Base-by-base conservation (phyloP, 2,888 invertebrate genomes). In the Trissolcus brochymenae region DNA sequence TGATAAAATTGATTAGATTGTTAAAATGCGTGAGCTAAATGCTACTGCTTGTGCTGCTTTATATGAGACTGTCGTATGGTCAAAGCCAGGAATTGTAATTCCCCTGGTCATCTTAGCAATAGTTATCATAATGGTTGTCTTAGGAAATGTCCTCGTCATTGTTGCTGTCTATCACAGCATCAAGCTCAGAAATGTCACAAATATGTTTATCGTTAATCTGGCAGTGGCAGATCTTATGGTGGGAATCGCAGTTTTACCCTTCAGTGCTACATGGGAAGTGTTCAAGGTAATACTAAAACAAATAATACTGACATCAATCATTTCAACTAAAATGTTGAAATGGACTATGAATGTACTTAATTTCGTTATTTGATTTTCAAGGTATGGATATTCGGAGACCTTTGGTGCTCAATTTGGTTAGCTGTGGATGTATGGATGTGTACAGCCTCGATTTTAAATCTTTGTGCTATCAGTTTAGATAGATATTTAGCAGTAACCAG, bases 371-470 rank as follows among this genome's bases (percentile, higher is more conserved):
- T 25, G 0, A 11, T 35, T 35, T 46, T 14, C 49, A 91, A 96
- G 94, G 94, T 97, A 87, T 99, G 99, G 99, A 95, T 98, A 84
- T 99, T 98, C 88, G 98, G 98, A 59, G 95, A 95, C 89, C 92
- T 96, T 53, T 98, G 98, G 97, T 99, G 98, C 90, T 95, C 96
- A 76, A 93, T 97, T 81, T 99, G 98, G 98, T 91, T 99, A 79
- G 98, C 98, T 0, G 94, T 98, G 70, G 99, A 99, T 90, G 98
- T 99, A 11, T 98, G 98, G 97, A 95, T 98, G 95, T 98, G 98
- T 90, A 99, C 99, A 0, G 97, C 98, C 0, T 98, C 97, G 83
- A 98, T 98, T 85, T 92, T 98, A 82, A 98, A 98, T 90, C 92
- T 98, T 66, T 98, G 98, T 88, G 98, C 97, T 84, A 98, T 98